phyloP scores from a whole-genome alignment of 2,797 vertebrate genomes.

The Melopsittacus undulatus region DNA sequence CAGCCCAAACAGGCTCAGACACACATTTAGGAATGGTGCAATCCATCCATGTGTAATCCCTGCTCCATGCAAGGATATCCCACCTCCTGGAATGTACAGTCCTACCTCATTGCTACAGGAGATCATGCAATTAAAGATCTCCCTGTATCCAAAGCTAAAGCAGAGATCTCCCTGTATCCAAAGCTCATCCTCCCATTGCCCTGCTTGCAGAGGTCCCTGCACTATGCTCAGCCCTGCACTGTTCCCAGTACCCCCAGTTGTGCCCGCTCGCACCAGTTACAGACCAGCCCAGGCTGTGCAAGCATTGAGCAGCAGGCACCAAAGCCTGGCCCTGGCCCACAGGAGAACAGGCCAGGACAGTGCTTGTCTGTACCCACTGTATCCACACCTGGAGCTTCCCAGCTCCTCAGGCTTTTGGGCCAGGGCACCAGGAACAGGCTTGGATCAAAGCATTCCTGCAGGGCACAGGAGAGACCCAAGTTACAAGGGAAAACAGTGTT shows the following conservation, averaged over 20 bases:
- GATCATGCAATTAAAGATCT: background rate
- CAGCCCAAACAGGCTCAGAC: background rate
- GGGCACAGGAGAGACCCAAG: too few relatives aligned
- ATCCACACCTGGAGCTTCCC: background rate
- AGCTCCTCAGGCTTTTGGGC: background rate
- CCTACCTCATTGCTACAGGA: background rate
- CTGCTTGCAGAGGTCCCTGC: too few relatives aligned
- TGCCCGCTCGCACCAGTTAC: too few relatives aligned
- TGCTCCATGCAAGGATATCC: background rate
- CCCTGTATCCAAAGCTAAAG: too few relatives aligned
- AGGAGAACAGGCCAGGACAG: background rate
- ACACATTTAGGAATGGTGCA: background rate
- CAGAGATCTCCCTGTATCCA: too few relatives aligned
- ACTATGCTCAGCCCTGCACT: too few relatives aligned
- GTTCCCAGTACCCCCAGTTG: too few relatives aligned
- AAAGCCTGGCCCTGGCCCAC: too few relatives aligned
- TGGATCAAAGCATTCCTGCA: background rate
- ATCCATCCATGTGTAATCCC: background rate
- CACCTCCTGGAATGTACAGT: background rate
- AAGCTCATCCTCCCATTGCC: too few relatives aligned
- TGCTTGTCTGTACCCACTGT: background rate
- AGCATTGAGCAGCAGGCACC: background rate
- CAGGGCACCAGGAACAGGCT: background rate
- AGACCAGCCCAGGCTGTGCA: too few relatives aligned
- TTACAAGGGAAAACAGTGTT: background rate